A percentile compares a stretch with the other conserved stretches of the same genome.
Conservation (phyloP, 2,888 invertebrate genomes). For the Yponomeuta evonymella region DNA sequence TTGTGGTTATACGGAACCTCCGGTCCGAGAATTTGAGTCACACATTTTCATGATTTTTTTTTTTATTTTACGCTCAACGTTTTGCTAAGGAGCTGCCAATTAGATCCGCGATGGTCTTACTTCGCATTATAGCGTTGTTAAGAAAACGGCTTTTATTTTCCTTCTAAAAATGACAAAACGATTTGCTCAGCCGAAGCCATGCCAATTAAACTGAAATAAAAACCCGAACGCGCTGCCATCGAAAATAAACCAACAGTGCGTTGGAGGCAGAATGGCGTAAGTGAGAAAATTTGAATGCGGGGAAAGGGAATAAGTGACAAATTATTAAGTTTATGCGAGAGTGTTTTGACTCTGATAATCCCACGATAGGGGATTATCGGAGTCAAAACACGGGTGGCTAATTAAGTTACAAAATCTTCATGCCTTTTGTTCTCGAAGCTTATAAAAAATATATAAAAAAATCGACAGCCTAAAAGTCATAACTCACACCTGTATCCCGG, state of each 20-base stretch:
- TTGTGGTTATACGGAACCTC: no score
- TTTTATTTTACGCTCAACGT: no score
- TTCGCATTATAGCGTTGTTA: not conserved
- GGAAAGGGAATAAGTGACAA: not conserved
- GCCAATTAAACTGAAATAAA: conserved; percentile 15
- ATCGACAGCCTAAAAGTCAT: no score
- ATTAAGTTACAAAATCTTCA: not conserved
- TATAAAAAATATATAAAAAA: not conserved
- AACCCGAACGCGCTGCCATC: conserved; percentile 2
- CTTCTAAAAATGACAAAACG: conserved; percentile 6
- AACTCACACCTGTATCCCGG: no score
- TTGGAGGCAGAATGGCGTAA: not conserved
- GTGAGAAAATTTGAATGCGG: not conserved
- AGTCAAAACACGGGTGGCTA: not conserved
- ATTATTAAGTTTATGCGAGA: not conserved
- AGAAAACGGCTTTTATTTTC: not conserved
- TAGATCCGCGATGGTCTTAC: not conserved
- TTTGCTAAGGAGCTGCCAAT: not conserved
- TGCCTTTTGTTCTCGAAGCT: not conserved
- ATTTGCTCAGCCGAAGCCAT: conserved; percentile 2
- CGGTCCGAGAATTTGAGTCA: no score
- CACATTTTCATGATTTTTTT: no score
- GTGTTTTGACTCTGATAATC: not conserved
- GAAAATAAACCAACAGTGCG: conserved; percentile 6
- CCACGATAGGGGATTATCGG: not conserved